Percentiles rank a stretch among this genome's conserved stretches.
Evolutionary conservation across 2,888 invertebrate genomes (phyloP).

Genomic region (Trichopria drosophilae): DNA sequence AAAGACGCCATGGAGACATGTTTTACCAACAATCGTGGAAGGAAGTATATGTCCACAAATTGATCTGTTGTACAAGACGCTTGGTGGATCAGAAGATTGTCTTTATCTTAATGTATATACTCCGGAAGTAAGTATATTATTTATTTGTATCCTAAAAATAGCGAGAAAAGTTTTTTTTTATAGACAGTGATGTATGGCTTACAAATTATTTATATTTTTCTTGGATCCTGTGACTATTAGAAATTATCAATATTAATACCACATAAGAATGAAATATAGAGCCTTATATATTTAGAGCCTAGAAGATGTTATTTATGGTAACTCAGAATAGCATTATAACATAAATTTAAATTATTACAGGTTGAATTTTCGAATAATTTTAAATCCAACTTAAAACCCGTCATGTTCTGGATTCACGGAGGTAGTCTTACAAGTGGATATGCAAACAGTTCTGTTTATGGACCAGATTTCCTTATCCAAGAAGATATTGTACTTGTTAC

Average conservation of each 20-base stretch:
- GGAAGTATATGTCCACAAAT: constrained; percentile 38
- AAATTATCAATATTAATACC: no score
- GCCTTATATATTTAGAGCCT: no score
- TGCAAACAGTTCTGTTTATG: constrained; percentile 39
- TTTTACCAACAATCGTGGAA: constrained; percentile 29
- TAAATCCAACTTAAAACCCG: constrained; percentile 27
- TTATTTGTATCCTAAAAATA: no score
- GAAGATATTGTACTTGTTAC: constrained; percentile 47
- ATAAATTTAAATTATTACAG: no score
- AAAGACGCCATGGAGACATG: constrained; percentile 35
- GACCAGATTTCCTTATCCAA: constrained; percentile 46
- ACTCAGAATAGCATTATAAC: no score
- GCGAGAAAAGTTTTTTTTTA: no score
- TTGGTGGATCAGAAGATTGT: constrained; percentile 43
- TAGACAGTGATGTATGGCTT: no score
- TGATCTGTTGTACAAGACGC: not conserved
- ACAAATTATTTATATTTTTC: no score
- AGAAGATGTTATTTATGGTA: no score
- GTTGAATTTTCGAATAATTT: no score
- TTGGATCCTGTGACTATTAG: no score
- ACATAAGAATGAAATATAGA: no score
- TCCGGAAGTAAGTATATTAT: constrained; percentile 37
- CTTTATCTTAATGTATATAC: constrained; percentile 42
- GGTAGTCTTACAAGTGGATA: constrained; percentile 42
- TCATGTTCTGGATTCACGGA: constrained; percentile 50